Evolutionary conservation across 2,797 vertebrate genomes (phyloP).

Genomic region (Alauda arvensis): DNA sequence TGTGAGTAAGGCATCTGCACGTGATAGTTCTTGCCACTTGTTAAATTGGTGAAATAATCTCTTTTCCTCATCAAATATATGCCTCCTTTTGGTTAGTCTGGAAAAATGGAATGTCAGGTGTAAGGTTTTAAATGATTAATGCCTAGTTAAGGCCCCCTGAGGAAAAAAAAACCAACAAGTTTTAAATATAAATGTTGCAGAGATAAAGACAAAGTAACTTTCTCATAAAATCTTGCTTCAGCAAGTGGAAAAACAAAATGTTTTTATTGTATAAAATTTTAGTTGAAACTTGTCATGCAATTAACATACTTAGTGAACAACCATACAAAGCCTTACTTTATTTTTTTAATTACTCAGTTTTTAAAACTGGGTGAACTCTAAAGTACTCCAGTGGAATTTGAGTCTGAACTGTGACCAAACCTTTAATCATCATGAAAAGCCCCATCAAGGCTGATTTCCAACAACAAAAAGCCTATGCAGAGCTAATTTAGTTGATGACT

Average conservation of each 20-base stretch:
- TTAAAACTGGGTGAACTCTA: slow-evolving; percentile 6
- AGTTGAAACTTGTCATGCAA: slow-evolving; percentile 31
- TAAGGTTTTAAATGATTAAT: neutral
- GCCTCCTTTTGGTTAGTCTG: neutral
- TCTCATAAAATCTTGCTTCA: neutral
- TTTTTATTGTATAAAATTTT: neutral
- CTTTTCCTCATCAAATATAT: neutral
- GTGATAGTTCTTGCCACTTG: neutral
- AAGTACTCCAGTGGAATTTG: slow-evolving; percentile 27
- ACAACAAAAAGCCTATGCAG: neutral
- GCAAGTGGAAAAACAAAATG: neutral
- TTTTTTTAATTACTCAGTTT: neutral
- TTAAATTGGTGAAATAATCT: neutral
- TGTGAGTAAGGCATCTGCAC: neutral
- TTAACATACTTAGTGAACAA: slow-evolving; percentile 20
- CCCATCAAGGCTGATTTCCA: neutral
- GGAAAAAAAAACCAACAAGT: neutral
- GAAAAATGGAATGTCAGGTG: neutral
- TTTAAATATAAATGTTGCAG: neutral
- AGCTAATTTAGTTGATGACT: slow-evolving; percentile 10
- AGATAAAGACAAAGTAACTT: neutral
- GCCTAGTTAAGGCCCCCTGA: neutral
- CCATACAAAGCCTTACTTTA: neutral
- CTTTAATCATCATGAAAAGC: slow-evolving; percentile 32
- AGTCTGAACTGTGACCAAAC: slow-evolving; percentile 13